Evolutionary conservation across 2,113 vertebrate genomes (phyloP), one percentile per base, ranked within the genome.

Genomic region (Anguilla rostrata): DNA sequence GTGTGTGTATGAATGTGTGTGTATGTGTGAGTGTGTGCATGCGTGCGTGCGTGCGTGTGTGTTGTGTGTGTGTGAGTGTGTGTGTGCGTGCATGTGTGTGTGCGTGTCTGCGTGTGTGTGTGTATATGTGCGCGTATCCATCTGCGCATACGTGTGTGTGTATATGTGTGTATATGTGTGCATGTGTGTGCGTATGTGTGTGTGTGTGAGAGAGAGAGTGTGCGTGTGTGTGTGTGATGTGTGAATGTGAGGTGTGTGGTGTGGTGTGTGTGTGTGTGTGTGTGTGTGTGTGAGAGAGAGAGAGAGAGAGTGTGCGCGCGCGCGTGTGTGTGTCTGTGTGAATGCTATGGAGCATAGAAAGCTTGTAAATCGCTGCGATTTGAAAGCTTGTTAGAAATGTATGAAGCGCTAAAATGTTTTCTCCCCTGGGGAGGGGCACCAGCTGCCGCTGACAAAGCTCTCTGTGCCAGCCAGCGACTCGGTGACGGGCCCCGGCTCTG

Each of bases 341-440:
- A 94, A 90, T 92, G 92, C 93, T 93, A 94, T 92, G 90, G 94
- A 96, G 94, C 95, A 91, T 91, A 95, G 95, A 95, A 95, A 94
- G 95, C 95, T 89, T 92, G 95, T 95, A 97, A 97, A 96, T 90
- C 57, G 94, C 95, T 95, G 96, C 96, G 96, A 97, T 99, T 96
- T 97, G 96, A 98, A 97, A 98, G 97, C 97, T 98, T 97, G 97
- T 99, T 98, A 98, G 97, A 97, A 98, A 98, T 99, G 98, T 95
- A 96, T 96, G 95, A 96, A 96, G 96, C 96, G 95, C 95, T 96
- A 96, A 96, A 96, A 95, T 96, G 95, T 93, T 86, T 86, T 86
- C 57, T 96, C 97, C 97, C 97, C 94, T 92, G 96, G 95, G 97
- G 97, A 92, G 95, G 89, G 92, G 92, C 95, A 96, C 96, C 97